Conservation (phyloP, 2,888 invertebrate species). For the Nasonovia ribisnigri region DNA sequence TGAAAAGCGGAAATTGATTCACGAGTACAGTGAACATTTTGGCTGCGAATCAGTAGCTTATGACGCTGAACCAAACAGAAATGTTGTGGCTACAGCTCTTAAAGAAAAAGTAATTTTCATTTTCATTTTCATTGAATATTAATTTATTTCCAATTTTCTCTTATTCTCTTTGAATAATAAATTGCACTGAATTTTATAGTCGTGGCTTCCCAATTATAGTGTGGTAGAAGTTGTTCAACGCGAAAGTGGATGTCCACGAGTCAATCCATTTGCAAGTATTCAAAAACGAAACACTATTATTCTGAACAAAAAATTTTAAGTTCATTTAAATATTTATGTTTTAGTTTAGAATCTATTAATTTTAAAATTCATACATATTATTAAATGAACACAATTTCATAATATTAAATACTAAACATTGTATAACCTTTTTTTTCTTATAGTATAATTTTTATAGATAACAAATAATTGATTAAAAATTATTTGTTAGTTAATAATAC, state of each 20-base stretch:
- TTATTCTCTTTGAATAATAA: not conserved
- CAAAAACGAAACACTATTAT: conserved; percentile 44
- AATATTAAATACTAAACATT: not conserved
- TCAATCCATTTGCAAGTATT: conserved; percentile 78
- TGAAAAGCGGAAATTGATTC: conserved; percentile 91
- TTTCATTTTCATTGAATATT: not conserved
- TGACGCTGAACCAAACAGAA: conserved; percentile 95
- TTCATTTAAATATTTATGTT: not conserved
- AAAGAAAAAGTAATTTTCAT: conserved; percentile 77
- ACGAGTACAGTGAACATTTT: conserved; percentile 95
- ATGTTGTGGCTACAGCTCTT: conserved; percentile 92
- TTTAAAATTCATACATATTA: not conserved
- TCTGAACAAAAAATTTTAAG: conserved; percentile 45
- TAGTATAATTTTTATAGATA: not conserved
- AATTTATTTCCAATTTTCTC: not conserved
- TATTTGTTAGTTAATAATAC: not conserved
- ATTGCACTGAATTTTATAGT: conserved; percentile 42
- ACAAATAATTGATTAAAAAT: not conserved
- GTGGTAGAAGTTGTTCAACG: conserved; percentile 85
- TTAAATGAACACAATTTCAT: not conserved
- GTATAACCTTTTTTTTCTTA: not conserved
- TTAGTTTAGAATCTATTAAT: not conserved
- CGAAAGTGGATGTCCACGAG: conserved; percentile 74
- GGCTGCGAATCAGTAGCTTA: conserved; percentile 94
- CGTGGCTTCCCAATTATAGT: conserved; percentile 88